Evolutionary conservation across 2,888 invertebrate genomes (phyloP).

Genomic region (Nemotelus pantherinus): DNA sequence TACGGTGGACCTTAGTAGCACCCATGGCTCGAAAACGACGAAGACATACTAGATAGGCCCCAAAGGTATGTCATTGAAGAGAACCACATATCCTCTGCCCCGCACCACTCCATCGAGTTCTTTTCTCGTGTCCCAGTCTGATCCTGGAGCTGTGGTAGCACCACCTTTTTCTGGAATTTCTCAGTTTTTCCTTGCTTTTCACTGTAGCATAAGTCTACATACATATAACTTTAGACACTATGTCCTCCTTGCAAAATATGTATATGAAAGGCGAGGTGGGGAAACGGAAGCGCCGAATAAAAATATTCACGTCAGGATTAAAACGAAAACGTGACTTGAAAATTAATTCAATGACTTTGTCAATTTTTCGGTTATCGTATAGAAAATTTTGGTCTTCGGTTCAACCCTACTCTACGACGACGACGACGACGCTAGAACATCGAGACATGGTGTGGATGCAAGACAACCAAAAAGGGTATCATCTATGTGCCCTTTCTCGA

Average conservation of each 20-base stretch:
- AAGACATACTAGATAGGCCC: slow-evolving; percentile 38
- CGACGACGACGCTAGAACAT: too few relatives aligned
- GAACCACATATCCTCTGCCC: slow-evolving; percentile 21
- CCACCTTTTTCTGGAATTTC: slow-evolving; percentile 11
- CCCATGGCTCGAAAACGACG: slow-evolving; percentile 32
- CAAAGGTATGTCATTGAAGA: slow-evolving; percentile 34
- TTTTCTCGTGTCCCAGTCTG: not conserved
- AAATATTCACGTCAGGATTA: slow-evolving; percentile 65
- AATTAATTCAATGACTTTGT: slow-evolving; percentile 59
- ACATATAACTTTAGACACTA: slow-evolving; percentile 24
- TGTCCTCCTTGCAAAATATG: not conserved
- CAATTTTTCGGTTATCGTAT: slow-evolving; percentile 51
- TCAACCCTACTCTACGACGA: not conserved
- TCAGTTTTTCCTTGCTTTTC: slow-evolving; percentile 1
- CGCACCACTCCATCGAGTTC: slow-evolving; percentile 1
- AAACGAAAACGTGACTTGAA: slow-evolving; percentile 65
- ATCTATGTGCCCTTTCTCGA: too few relatives aligned
- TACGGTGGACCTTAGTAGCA: slow-evolving; percentile 15
- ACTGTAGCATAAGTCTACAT: not conserved
- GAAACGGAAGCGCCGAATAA: slow-evolving; percentile 26
- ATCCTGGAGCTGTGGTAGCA: not conserved
- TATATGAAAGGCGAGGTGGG: not conserved
- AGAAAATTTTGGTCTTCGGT: slow-evolving; percentile 35
- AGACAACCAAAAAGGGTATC: too few relatives aligned
- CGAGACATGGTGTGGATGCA: too few relatives aligned